phyloP scores from a whole-genome alignment of 2,888 invertebrate genomes.

The Nemurella pictetii region DNA sequence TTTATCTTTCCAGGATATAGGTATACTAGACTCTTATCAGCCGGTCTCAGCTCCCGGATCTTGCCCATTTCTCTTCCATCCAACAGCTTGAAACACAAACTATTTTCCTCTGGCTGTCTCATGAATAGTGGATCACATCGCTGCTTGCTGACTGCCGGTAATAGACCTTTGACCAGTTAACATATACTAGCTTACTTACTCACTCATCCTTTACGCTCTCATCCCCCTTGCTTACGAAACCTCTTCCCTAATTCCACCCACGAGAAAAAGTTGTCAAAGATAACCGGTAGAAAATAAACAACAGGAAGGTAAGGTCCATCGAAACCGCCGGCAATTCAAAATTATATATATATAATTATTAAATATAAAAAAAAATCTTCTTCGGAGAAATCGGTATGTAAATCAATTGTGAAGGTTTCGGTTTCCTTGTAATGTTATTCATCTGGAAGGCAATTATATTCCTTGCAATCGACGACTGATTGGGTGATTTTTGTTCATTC shows the following conservation, averaged over 20 bases:
- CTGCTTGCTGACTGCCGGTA: background rate
- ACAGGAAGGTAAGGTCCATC: no score
- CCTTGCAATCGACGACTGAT: background rate
- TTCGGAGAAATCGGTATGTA: background rate
- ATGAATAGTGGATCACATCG: background rate
- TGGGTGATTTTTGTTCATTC: background rate
- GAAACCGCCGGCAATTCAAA: no score
- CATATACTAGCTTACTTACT: no score
- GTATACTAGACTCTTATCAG: background rate
- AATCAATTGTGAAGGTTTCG: background rate
- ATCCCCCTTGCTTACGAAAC: no score
- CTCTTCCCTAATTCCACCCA: no score
- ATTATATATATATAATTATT: background rate
- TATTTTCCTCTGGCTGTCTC: background rate
- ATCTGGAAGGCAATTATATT: conserved; percentile 21
- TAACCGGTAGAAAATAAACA: no score
- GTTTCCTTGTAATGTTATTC: background rate
- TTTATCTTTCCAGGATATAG: no score
- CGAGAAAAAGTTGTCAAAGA: no score
- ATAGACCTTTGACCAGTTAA: background rate
- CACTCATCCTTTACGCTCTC: no score
- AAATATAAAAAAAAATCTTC: background rate
- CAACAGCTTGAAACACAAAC: background rate
- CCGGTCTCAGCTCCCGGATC: background rate
- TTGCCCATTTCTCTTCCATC: background rate